Evolutionary conservation across 2,113 vertebrate genomes (phyloP).

Genomic region (Catharus minimus): DNA sequence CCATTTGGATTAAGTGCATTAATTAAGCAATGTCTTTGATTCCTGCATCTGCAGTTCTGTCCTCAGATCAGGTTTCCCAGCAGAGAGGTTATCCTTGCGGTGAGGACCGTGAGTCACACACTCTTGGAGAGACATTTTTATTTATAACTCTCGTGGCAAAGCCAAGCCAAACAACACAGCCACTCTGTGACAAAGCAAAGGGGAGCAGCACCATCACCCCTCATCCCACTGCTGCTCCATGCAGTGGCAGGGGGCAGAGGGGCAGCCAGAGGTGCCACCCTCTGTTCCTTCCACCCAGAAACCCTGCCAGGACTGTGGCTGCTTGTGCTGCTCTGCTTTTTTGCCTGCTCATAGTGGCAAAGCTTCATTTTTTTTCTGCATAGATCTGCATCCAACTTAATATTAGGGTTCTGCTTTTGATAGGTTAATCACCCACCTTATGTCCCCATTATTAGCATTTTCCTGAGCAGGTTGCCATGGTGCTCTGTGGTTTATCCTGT

Average conservation of each 20-base stretch:
- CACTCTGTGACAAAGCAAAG: neutral
- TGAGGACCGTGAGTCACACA: constrained; percentile 41
- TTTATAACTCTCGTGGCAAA: constrained; percentile 38
- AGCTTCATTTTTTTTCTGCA: constrained; percentile 37
- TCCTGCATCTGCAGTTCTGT: neutral
- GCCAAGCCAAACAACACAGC: constrained; percentile 35
- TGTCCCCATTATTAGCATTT: constrained; percentile 35
- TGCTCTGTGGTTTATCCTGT: constrained; percentile 30
- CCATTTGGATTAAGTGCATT: neutral
- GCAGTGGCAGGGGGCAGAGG: neutral
- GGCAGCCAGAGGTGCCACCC: neutral
- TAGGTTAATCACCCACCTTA: constrained; percentile 61
- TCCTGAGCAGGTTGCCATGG: constrained; percentile 54
- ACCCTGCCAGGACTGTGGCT: neutral
- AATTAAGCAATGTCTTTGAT: neutral
- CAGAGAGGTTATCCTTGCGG: constrained; percentile 46
- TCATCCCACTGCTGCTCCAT: neutral
- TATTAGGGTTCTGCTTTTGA: constrained; percentile 59
- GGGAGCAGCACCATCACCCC: neutral
- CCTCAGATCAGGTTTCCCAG: constrained; percentile 17
- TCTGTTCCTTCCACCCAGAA: neutral
- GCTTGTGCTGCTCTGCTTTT: neutral
- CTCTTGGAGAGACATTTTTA: constrained; percentile 46
- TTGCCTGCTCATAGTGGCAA: neutral
- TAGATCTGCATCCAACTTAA: constrained; percentile 43